Evolutionary conservation across 2,797 vertebrate species (phyloP), one percentile per base, ranked within the genome.

Genomic region (Pantherophis alleghaniensis): DNA sequence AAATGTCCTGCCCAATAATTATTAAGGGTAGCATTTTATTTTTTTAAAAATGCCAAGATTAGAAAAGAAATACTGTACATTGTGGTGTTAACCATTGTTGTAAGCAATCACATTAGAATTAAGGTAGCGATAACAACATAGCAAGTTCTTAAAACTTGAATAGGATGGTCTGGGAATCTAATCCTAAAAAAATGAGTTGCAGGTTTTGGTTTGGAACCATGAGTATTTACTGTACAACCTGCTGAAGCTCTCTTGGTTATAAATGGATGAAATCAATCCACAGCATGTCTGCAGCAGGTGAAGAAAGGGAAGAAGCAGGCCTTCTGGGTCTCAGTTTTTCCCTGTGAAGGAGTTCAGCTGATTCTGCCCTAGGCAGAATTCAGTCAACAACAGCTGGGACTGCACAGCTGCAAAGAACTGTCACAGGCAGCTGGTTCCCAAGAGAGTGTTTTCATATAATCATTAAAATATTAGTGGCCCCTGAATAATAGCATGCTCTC

Each of bases 321-420:
- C 93, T 92, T 92, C 91, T 87, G 83, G 90, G 55, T 61, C 37
- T 86, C 56, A 93, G 2, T 92, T 74, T 92, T 63, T 93, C 94
- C 16, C 87, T 63, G 89, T 66, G 88, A 37, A 59, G 90, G 92
- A 95, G 56, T 51, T 89, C 63, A 89, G 24, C 90, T 94, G 94
- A 94, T 69, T 86, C 87, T 91, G 94, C 95, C 94, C 92, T 93
- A 95, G 95, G 96, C 93, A 95, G 94, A 90, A 88, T 94, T 95
- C 96, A 95, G 93, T 95, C 94, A 79, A 91, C 7, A 6, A 95
- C 96, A 96, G 94, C 96, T 96, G 96, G 92, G 96, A 92, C 90
- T 92, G 57, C 63, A 92, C 95, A 95, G 95, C 94, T 96, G 94
- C 87, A 93, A 90, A 87, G 92, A 95, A 91, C 89, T 91, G 83